A percentile compares a stretch with the other conserved stretches of the same genome.
Evolutionary conservation across 2,113 vertebrate species (phyloP).

Genomic region (Psophia crepitans): DNA sequence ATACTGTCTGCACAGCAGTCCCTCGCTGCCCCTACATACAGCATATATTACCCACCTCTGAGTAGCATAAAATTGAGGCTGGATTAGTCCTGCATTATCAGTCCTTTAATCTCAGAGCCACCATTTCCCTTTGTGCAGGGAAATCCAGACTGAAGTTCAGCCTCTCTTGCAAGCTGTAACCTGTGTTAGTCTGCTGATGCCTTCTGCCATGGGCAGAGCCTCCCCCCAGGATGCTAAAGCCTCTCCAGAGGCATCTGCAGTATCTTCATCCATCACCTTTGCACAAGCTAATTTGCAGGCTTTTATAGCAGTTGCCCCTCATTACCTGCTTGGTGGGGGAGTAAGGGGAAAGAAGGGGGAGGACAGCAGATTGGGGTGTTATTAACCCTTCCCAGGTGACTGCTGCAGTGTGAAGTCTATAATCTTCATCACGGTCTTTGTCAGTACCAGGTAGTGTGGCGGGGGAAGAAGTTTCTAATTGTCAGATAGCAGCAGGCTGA

Average conservation of each 20-base stretch:
- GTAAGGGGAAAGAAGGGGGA: background rate
- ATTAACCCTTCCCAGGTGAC: background rate
- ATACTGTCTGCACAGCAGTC: background rate
- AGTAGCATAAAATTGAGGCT: background rate
- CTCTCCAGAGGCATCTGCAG: background rate
- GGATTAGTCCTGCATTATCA: background rate
- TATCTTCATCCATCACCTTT: background rate
- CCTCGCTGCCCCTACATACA: background rate
- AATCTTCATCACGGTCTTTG: background rate
- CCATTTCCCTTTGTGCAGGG: background rate
- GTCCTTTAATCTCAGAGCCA: background rate
- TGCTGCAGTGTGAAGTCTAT: fast-evolving
- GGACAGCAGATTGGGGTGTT: background rate
- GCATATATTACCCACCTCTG: background rate
- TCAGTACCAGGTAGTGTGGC: background rate
- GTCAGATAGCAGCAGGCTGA: background rate
- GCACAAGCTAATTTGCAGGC: background rate
- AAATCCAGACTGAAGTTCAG: background rate
- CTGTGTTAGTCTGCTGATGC: background rate
- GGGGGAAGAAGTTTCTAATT: background rate
- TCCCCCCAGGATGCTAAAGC: background rate
- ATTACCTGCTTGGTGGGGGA: background rate
- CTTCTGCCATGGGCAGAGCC: background rate
- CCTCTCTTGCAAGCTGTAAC: background rate
- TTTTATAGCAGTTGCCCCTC: background rate